These are phyloP conservation scores for Pionites leucogaster DNA, from an alignment of 2,113 vertebrate species.

Conservation along the genomic window DNA sequence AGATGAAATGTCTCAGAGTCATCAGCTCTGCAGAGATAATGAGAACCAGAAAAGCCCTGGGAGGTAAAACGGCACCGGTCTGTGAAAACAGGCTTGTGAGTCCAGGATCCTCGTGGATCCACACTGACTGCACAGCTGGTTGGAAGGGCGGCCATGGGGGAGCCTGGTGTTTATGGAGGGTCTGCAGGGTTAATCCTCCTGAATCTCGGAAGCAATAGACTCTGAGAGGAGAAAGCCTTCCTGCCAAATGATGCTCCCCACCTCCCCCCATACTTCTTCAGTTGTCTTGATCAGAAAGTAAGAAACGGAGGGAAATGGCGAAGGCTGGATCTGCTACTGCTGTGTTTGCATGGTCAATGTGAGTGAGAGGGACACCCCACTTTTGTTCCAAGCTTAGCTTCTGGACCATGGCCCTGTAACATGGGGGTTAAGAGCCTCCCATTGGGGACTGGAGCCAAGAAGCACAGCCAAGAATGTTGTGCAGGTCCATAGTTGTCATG, in stretches of 20 bases:
- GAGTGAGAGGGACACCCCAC: neutral
- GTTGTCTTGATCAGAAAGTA: neutral
- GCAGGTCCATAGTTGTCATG: fast-evolving
- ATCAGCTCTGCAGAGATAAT: slow-evolving; percentile 34
- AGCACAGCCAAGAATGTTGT: neutral
- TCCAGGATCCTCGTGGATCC: neutral
- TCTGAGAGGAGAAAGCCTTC: neutral
- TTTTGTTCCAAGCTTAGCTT: neutral
- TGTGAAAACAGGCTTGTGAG: neutral
- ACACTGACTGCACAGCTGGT: neutral
- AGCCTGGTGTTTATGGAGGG: neutral
- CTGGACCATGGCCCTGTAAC: neutral
- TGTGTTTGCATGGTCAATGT: neutral
- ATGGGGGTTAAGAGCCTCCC: neutral
- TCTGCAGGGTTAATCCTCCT: neutral
- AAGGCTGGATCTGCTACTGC: neutral
- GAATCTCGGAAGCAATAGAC: neutral
- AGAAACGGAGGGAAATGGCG: neutral
- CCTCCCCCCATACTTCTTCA: neutral
- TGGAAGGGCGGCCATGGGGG: neutral
- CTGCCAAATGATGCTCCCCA: neutral
- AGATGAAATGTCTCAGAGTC: slow-evolving; percentile 30
- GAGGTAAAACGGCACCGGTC: neutral
- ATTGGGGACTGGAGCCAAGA: neutral
- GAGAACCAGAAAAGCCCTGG: slow-evolving; percentile 10